Conservation (phyloP, 2,797 vertebrate species). For the Balearica regulorum region DNA sequence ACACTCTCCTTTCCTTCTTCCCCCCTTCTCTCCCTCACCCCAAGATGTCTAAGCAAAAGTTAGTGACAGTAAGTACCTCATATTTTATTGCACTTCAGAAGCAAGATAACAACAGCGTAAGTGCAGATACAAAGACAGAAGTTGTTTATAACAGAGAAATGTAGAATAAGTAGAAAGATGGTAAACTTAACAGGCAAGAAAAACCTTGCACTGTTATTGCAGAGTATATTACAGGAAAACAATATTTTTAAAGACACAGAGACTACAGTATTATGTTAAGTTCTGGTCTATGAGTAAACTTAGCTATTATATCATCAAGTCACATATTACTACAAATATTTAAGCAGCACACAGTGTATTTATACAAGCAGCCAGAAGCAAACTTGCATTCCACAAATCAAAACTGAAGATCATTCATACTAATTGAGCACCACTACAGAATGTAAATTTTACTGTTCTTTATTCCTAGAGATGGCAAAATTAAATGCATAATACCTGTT, state of each 20-base stretch:
- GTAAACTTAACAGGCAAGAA: not conserved
- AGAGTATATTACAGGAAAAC: not conserved
- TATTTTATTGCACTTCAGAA: not conserved
- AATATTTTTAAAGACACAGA: not conserved
- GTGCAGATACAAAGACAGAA: not conserved
- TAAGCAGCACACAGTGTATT: not conserved
- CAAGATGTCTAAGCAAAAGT: not conserved
- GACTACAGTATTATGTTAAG: not conserved
- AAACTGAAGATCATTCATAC: not conserved
- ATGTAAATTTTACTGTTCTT: not conserved
- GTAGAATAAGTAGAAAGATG: not conserved
- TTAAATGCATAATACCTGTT: not conserved
- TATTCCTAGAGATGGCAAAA: not conserved
- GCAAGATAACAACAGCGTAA: not conserved
- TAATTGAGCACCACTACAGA: not conserved
- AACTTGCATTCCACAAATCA: not conserved
- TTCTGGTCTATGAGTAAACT: not conserved
- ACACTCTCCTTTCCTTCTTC: not conserved
- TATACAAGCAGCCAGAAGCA: not conserved
- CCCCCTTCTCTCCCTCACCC: not conserved
- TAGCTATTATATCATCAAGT: not conserved
- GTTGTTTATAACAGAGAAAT: not conserved
- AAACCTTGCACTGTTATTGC: not conserved
- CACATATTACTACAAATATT: not conserved
- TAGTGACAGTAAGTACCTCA: fast-evolving